Base-by-base conservation (phyloP, 2,113 vertebrate genomes). In the Opisthocomus hoazin region DNA sequence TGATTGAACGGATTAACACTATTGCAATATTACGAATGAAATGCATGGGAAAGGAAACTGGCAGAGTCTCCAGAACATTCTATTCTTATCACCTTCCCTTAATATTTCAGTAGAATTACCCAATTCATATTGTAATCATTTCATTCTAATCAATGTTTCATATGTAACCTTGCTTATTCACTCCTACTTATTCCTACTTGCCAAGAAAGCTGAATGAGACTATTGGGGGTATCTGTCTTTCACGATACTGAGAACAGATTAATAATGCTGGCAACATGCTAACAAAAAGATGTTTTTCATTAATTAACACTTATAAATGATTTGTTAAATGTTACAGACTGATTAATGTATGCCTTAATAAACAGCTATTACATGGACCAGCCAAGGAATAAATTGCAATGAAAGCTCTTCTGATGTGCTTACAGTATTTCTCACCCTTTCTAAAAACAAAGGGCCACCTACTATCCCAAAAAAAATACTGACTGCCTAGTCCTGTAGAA, bases 111-210 rank as follows among this genome's bases (percentile, higher is more conserved):
- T 34, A 66, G 54, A 92, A 90, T 94, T 64, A 70, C 51, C 51
- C 76, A 84, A 48, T 96, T 96, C 94, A 93, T 90, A 84, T 95
- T 85, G 92, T 94, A 96, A 96, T 94, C 0, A 87, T 96, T 96
- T 96, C 68, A 88, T 96, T 92, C 79, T 89, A 87, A 96, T 94
- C 92, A 89, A 6, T 75, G 68, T 90, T 95, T 90, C 87, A 60
- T 86, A 39, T 84, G 51, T 78, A 90, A 78, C 85, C 76, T 94
- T 93, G 46, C 68, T 94, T 86, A 92, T 77, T 88, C 68, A 77
- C 51, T 85, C 71, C 75, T 82, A 57, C 50, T 90, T 90, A 78
- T 63, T 94, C 36, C 46, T 75, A 32, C 30, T 93, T 86, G 92
- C 68, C 82, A 94, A 64, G 83, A 90, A 94, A 78, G 68, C 34